phyloP scores from a whole-genome alignment of 2,888 invertebrate species.

The Myathropa florea region DNA sequence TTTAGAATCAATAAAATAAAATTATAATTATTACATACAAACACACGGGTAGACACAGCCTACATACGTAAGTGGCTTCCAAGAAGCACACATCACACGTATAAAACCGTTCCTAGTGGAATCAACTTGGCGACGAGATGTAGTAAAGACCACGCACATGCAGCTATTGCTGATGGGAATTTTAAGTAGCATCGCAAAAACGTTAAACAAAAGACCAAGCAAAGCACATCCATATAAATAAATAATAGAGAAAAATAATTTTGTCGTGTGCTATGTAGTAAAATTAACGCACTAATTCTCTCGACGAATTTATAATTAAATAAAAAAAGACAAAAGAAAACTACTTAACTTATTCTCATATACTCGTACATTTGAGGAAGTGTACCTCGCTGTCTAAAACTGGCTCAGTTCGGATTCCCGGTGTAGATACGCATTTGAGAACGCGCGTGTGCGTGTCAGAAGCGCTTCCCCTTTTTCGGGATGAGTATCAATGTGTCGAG shows the following conservation, averaged over 20 bases:
- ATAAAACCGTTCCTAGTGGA: conserved; percentile 59
- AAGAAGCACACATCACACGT: conserved; percentile 48
- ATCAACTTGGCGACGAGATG: conserved; percentile 53
- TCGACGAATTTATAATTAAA: conserved; percentile 33
- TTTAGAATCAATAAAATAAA: conserved; percentile 62
- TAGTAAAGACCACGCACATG: conserved; percentile 61
- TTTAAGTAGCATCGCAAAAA: conserved; percentile 44
- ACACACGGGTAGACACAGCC: conserved; percentile 35
- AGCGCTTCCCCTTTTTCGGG: conserved; percentile 55
- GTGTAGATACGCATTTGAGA: not conserved
- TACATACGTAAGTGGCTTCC: conserved; percentile 48
- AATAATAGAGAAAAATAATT: conserved; percentile 20
- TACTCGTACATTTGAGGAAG: conserved; percentile 38
- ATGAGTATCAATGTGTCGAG: conserved; percentile 20
- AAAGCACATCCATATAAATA: conserved; percentile 22
- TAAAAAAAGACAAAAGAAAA: conserved; percentile 13
- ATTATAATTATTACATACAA: conserved; percentile 69
- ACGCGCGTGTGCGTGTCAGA: conserved; percentile 30
- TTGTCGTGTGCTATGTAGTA: conserved; percentile 22
- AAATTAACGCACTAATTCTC: conserved; percentile 32
- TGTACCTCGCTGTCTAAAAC: conserved; percentile 22
- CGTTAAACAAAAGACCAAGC: conserved; percentile 53
- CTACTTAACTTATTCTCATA: not conserved
- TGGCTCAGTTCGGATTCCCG: conserved; percentile 15
- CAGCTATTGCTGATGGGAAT: conserved; percentile 42